Base-by-base conservation (phyloP, 1,140 invertebrate genomes). In the Heliothis subflexa region DNA sequence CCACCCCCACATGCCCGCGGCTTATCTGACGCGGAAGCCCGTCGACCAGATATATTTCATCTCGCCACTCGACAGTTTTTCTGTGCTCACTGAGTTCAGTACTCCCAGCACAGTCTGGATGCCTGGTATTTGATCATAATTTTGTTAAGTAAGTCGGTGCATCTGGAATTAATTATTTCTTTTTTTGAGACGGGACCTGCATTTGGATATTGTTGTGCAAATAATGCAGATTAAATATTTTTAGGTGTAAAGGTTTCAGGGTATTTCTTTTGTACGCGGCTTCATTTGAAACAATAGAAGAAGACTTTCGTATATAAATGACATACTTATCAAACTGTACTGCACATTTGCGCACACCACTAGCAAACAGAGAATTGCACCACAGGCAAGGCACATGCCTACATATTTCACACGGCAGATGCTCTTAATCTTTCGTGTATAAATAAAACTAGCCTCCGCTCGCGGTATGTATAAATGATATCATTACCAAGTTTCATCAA, bases 51-150 rank as follows among this genome's bases (percentile, higher is more conserved):
- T 87, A 90, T 88, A 89, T 90, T 87, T 90, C 88, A 89, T 88
- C 86, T 85, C 85, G 86, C 82, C 89, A 88, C 85, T 85, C 86
- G 87, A 85, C 85, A 86, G 86, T 88, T 89, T 89, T 89, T 89
- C 83, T 89, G 83, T 78, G 86, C 80, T 61, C 74, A 78, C 73
- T 62, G 66, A 66, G 18, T 54, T 80, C 50, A 59, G 54, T 71
- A 79, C 70, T 52, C 57, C 77, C 80, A 66, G 76, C 68, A 45
- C 55, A 78, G 57, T 57, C 83, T 87, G 79, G 54, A 49, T 55
- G 33, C 82, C 84, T 85, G 73, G 83, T 86, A 86, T 79, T 76
- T 73, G 66, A 54, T 80, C 81, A 84, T 80, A 86, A 77, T 83
- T 84, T 81, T 84, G 80, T 85, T 47, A 73, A 71, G 68, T 71